These are phyloP conservation scores for Allacma fusca DNA, from an alignment of 2,888 invertebrate species.

Conservation along the genomic window DNA sequence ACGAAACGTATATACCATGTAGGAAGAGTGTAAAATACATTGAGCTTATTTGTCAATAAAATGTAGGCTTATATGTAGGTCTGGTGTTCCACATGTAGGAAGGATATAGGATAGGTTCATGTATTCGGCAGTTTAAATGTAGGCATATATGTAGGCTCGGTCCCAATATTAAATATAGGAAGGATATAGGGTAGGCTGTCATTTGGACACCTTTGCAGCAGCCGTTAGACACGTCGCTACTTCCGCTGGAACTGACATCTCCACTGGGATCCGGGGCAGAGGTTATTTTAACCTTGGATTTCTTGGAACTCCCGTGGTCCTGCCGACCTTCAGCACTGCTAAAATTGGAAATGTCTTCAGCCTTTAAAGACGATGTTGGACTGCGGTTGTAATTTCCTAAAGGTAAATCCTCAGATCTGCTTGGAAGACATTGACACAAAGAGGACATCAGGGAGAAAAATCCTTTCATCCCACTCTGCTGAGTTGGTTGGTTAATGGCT, in stretches of 20 bases:
- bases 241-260: constrained; percentile 21
- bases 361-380: not conserved
- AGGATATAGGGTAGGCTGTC: too few species aligned
- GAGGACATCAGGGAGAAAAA: constrained; percentile 56
- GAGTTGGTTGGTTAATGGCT: constrained; percentile 55
- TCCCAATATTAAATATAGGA: too few species aligned
- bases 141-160: too few species aligned
- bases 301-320: not conserved
- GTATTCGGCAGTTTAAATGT: too few species aligned
- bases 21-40: too few species aligned
- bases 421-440: constrained; percentile 53
- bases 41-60: too few species aligned
- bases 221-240: constrained; percentile 37
- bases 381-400: constrained; percentile 14
- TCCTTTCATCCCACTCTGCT: constrained; percentile 54
- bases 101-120: too few species aligned
- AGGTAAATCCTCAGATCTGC: constrained; percentile 5
- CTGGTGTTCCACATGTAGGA: too few species aligned
- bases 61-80: too few species aligned
- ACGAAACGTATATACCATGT: too few species aligned
- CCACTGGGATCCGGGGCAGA: not conserved
- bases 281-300: constrained; percentile 4
- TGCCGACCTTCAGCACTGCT: not conserved
- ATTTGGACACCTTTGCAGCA: too few species aligned
- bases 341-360: constrained; percentile 29